Evolutionary conservation across 1,140 invertebrate species (phyloP), one percentile per base, ranked within the genome.

Genomic region (Drosophila guanche): DNA sequence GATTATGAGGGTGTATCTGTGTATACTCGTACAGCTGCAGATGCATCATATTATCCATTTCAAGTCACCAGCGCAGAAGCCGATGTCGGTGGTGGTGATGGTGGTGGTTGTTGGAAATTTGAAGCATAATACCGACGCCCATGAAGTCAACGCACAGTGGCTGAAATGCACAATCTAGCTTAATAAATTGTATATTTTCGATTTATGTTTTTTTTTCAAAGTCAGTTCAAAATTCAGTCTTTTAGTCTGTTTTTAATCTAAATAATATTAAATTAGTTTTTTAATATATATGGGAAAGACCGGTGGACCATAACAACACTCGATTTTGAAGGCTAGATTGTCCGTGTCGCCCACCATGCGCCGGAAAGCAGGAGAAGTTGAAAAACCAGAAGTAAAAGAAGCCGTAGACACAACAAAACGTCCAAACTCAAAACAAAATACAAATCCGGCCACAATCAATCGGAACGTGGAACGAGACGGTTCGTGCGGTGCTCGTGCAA

Each of bases 361-460:
- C 40, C 48, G 47, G 25, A 14, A 51, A 62, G 27, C 20, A 41
- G 47, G 43, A 72, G 43, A 73, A 76, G 80, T 84, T 65, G 79
- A 76, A 73, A 73, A 86, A 80, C 60, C 62, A 81, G 74, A 73
- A 76, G 48, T 45, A 12, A 20, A 51, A 43, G 72, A 76, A 66
- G 79, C 72, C 61, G 76, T 84, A 90, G 77, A 88, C 70, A 88
- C 73, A 78, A 84, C 52, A 63, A 70, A 70, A 72, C 75, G 37
- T 54, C 70, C 25, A 27, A 37, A 37, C 4, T 12, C 67, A 74
- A 52, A 79, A 89, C 67, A 74, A 52, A 79, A 89, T 68, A 69
- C 62, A 81, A 90, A 83, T 90, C 79, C 90, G 88, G 83, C 74
- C 67, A 76, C 86, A 76, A 59, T 71, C 52, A 68, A 61, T 69